These are phyloP conservation scores for Drosophila sp. DNA, from an alignment of 1,140 invertebrate genomes.

Conservation along the genomic window DNA sequence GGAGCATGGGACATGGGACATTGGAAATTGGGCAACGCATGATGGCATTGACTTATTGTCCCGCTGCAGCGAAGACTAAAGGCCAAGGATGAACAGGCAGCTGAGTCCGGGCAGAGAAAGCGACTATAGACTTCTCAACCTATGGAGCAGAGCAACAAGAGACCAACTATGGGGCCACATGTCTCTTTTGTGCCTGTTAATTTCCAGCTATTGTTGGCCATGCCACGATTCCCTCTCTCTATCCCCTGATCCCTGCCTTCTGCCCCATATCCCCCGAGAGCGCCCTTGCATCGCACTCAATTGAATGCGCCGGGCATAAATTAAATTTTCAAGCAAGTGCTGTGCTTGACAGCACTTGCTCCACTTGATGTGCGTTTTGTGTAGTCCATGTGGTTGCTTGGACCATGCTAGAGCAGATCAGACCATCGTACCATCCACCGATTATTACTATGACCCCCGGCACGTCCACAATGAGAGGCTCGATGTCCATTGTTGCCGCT, in stretches of 20 bases:
- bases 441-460: conserved; percentile 6
- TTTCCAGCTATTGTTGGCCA: conserved; percentile 74
- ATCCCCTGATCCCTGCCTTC: background rate
- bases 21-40: conserved; percentile 42
- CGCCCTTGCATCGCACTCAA: conserved; percentile 25
- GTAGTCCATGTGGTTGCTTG: conserved; percentile 13
- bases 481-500: conserved; percentile 15
- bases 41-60: conserved; percentile 75
- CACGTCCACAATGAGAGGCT: conserved; percentile 25
- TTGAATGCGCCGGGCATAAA: conserved; percentile 71
- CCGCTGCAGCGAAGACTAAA: conserved; percentile 3
- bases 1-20: background rate
- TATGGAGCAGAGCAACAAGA: conserved; percentile 25
- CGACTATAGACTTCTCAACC: conserved; percentile 31
- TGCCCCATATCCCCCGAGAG: background rate
- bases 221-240: background rate
- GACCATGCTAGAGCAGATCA: background rate
- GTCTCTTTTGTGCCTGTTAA: conserved; percentile 77
- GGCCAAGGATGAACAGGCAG: conserved; percentile 11
- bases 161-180: conserved; percentile 33
- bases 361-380: conserved; percentile 37
- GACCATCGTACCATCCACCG: conserved; percentile 8
- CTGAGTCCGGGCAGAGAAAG: background rate
- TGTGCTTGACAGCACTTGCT: conserved; percentile 69
- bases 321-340: conserved; percentile 77